These are phyloP conservation scores for Heliornis fulica DNA, from an alignment of 2,113 vertebrate genomes.

Conservation along the genomic window DNA sequence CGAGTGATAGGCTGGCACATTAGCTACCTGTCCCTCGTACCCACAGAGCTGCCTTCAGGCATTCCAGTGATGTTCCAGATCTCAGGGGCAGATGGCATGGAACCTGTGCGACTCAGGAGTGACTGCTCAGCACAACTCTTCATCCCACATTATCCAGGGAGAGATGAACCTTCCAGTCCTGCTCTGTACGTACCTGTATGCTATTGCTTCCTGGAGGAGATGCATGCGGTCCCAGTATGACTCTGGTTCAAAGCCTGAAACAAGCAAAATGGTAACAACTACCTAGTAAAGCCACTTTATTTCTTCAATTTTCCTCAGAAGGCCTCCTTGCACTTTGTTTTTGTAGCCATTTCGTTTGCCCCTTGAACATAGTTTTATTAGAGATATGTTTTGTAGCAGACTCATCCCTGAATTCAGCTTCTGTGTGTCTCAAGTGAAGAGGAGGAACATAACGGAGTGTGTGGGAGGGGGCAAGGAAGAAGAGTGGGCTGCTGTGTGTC, in stretches of 20 bases:
- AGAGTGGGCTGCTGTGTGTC: neutral
- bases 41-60: neutral
- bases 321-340: neutral
- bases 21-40: neutral
- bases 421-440: neutral
- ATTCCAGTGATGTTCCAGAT: neutral
- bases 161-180: neutral
- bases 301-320: neutral
- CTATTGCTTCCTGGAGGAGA: constrained; percentile 93
- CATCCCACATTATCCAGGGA: neutral
- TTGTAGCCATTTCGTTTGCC: neutral
- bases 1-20: neutral
- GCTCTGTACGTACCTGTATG: constrained; percentile 80
- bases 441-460: neutral
- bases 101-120: neutral
- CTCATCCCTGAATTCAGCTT: neutral
- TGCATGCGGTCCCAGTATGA: constrained; percentile 99
- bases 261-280: neutral
- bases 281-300: neutral
- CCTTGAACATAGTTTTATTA: neutral
- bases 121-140: neutral
- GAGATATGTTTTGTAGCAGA: neutral
- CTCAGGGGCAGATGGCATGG: neutral
- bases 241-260: constrained; percentile 93
- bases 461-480: neutral